phyloP scores from a whole-genome alignment of 2,888 invertebrate species.

The Cataglyphis livida region DNA sequence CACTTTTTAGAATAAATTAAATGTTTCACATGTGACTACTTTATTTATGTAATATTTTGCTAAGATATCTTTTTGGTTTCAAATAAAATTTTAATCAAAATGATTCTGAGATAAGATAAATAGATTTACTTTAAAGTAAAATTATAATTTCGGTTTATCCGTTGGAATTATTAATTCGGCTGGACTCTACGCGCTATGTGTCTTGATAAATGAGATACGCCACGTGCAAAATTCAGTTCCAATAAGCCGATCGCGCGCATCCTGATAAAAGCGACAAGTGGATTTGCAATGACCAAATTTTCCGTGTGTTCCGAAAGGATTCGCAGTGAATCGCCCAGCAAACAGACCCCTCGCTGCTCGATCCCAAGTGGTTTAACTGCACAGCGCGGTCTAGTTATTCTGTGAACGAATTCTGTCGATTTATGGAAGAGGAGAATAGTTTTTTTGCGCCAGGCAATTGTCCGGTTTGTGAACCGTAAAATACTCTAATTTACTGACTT shows the following conservation, averaged over 20 bases:
- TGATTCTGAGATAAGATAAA: conserved; percentile 5
- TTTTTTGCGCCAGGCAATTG: conserved; percentile 28
- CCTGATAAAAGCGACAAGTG: conserved; percentile 17
- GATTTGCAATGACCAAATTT: conserved; percentile 45
- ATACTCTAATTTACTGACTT: conserved; percentile 17
- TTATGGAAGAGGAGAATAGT: conserved; percentile 1
- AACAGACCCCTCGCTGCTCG: conserved; percentile 58
- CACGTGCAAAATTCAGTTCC: conserved; percentile 14
- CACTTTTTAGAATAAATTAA: not conserved
- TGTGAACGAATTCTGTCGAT: conserved; percentile 48
- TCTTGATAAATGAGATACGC: conserved; percentile 35
- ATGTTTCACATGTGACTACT: not conserved
- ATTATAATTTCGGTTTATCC: conserved; percentile 4
- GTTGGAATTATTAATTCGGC: conserved; percentile 20
- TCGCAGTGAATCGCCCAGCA: conserved; percentile 38
- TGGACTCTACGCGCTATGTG: not conserved
- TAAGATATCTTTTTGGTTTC: not conserved
- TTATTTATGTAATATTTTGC: not conserved
- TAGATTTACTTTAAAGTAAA: conserved; percentile 2
- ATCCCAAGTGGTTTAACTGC: conserved; percentile 51
- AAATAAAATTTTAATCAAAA: not conserved
- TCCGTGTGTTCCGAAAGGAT: conserved; percentile 40
- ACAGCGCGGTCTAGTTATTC: not conserved
- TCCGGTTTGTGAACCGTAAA: conserved; percentile 21
- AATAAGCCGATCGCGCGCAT: conserved; percentile 21